Evolutionary conservation across 1,140 invertebrate genomes (phyloP), one percentile per base, ranked within the genome.

Genomic region (Brachionus rotundiformis): DNA sequence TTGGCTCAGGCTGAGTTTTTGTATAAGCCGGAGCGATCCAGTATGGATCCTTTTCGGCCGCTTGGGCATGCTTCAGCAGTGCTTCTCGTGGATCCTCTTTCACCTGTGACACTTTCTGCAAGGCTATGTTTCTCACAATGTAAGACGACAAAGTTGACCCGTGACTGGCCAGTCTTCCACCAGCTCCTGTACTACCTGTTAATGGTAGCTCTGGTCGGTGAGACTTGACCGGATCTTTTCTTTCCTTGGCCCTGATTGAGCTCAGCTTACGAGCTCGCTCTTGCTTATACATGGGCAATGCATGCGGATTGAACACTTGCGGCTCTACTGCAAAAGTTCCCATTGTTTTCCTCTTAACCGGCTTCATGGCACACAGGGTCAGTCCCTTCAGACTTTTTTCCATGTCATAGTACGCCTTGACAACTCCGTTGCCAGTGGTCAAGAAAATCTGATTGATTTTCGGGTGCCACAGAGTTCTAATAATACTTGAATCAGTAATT

Each of bases 121-220:
- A 88, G 0, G 96, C 96, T 25, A 99, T 89, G 87, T 98, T 96
- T 80, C 96, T 91, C 61, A 98, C 98, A 25, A 99, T 95, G 88
- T 95, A 99, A 0, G 96, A 98, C 83, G 95, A 96, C 0, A 99
- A 89, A 0, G 97, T 99, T 81, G 94, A 95, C 31, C 98, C 98
- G 68, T 95, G 95, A 0, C 94, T 93, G 0, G 94, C 95, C 2
- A 99, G 92, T 83, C 95, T 90, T n/a, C 96, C 96, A 41, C 94
- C 94, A 84, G 93, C 92, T 19, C 94, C 94, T 82, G 91, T 90
- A 68, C 68, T 13, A 16, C 95, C 98, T 73, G 86, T 88, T n/a
- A 98, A 95, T 0, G 97, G 97, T 61, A 98, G 89, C 88, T 99
- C 96, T n/a, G 95, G 97, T 84, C 94, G 88, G 82, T 91, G 91